Evolutionary conservation across 2,113 vertebrate species (phyloP), one percentile per base, ranked within the genome.

Genomic region (Trichomycterus rosablanca): DNA sequence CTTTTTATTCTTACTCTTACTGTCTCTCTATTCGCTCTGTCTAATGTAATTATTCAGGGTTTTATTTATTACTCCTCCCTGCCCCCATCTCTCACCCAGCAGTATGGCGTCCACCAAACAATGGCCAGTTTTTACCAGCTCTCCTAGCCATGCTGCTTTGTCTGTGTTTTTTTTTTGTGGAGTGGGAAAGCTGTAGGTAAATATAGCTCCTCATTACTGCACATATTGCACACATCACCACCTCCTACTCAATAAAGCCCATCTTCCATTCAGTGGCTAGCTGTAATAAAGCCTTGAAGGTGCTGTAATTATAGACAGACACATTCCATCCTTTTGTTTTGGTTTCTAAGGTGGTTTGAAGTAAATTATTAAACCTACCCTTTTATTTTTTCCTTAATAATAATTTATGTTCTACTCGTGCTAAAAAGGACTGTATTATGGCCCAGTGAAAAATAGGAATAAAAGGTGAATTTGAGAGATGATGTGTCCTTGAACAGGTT

Each of bases 31-130:
- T 14, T 28, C 46, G 7, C 45, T 15, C 24, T 16, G 6, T 7
- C 12, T 50, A 26, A 24, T 50, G 24, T 40, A 40, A 40, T 40
- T 40, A 40, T 40, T n/a, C 5, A n/a, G 37, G 37, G 37, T n/a
- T 30, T 50, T 50, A 16, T 52, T 32, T 52, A 52, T 52, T 52
- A 9, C 49, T 34, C 28, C 49, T 18, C 49, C 49, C 49, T 34
- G 8, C 28, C 49, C 49, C 49, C 28, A 52, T 52, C 30, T 18
- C 49, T 52, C 48, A 50, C 23, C 7, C 12, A 14, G 28, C 15
- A 52, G 15, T 52, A 52, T 34, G 49, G 49, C 26, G 34, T 15
- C 28, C 49, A 52, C 49, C 49, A 52, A 52, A 52, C 49, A 52
- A 52, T 18, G 16, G 49, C 15, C 18, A 11, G 49, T 8, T 18